Evolutionary conservation across 2,888 invertebrate species (phyloP).

Genomic region (Lissonota sp.): DNA sequence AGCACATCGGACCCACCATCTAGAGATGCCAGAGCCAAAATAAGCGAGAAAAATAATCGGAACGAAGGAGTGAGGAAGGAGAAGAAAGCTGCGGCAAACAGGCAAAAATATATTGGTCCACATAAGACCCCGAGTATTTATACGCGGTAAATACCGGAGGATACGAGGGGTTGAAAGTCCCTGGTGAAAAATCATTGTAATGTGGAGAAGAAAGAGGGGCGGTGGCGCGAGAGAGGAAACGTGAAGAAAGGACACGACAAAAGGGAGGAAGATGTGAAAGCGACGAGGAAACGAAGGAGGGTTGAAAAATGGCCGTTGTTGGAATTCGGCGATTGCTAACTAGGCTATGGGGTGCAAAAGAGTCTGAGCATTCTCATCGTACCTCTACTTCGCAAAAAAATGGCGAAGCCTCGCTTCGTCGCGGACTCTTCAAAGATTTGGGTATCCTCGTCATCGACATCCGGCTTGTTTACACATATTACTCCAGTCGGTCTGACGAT

Average conservation of each 20-base stretch:
- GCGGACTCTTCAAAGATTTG: slow-evolving; percentile 46
- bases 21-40: slow-evolving; percentile 51
- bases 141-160: slow-evolving; percentile 54
- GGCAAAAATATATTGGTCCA: slow-evolving; percentile 58
- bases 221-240: slow-evolving; percentile 46
- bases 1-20: slow-evolving; percentile 26
- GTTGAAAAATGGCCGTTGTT: slow-evolving; percentile 61
- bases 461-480: background rate
- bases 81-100: slow-evolving; percentile 29
- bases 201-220: background rate
- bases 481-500: background rate
- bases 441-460: background rate
- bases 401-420: slow-evolving; percentile 27
- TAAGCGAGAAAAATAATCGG: slow-evolving; percentile 45
- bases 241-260: slow-evolving; percentile 35
- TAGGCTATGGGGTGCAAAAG: slow-evolving; percentile 28
- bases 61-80: slow-evolving; percentile 31
- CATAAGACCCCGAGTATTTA: slow-evolving; percentile 54
- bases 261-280: slow-evolving; percentile 11
- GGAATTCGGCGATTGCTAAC: slow-evolving; percentile 64
- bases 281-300: slow-evolving; percentile 45
- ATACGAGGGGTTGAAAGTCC: slow-evolving; percentile 34
- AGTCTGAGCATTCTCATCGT: slow-evolving; percentile 49
- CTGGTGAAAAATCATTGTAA: background rate
- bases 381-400: slow-evolving; percentile 29